These are phyloP conservation scores for Monochamus alternatus DNA, from an alignment of 2,888 invertebrate species.

Conservation along the genomic window DNA sequence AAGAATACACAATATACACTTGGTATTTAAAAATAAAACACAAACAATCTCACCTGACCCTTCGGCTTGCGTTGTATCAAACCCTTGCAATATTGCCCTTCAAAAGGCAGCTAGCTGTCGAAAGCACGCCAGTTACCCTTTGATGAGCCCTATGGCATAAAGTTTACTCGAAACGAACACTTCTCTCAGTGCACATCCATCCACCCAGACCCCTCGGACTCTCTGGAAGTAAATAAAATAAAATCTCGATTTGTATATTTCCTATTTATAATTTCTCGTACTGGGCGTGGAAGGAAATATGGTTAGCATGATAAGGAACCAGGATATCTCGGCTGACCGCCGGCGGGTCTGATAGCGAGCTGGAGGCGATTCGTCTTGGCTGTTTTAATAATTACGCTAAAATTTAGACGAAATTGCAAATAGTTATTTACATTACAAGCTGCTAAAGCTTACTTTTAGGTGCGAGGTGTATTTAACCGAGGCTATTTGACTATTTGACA, in stretches of 20 bases:
- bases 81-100: slow-evolving; percentile 71
- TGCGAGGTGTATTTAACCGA: too few relatives aligned
- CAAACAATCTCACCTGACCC: slow-evolving; percentile 20
- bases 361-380: not conserved
- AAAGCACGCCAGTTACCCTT: slow-evolving; percentile 70
- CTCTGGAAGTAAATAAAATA: not conserved
- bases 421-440: too few relatives aligned
- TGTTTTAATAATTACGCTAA: not conserved
- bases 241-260: slow-evolving; percentile 25
- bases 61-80: slow-evolving; percentile 28
- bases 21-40: not conserved
- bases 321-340: slow-evolving; percentile 42
- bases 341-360: not conserved
- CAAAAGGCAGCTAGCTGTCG: slow-evolving; percentile 73
- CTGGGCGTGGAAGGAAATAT: slow-evolving; percentile 53
- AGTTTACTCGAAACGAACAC: slow-evolving; percentile 27
- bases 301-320: slow-evolving; percentile 48
- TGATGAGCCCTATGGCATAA: slow-evolving; percentile 71
- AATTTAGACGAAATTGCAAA: too few relatives aligned
- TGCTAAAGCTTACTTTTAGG: too few relatives aligned
- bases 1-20: too few relatives aligned
- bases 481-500: too few relatives aligned
- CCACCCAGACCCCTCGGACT: not conserved
- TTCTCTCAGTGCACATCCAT: not conserved
- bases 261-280: slow-evolving; percentile 47